phyloP scores from a whole-genome alignment of 2,113 vertebrate species.

The Labeo rohita region DNA sequence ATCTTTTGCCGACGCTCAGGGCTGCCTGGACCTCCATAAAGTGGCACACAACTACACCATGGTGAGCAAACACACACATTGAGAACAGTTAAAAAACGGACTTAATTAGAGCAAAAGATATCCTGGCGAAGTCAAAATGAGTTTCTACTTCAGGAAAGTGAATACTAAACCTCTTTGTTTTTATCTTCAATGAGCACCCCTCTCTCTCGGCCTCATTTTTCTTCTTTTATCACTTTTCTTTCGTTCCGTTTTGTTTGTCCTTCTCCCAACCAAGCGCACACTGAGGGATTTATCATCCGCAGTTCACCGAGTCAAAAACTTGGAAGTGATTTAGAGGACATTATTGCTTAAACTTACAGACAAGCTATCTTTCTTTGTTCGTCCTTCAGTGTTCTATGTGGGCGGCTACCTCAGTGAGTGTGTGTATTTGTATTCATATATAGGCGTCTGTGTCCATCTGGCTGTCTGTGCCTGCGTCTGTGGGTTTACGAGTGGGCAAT shows the following conservation, averaged over 20 bases:
- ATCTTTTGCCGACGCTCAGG: constrained; percentile 95
- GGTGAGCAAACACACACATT: constrained; percentile 77
- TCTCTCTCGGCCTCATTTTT: constrained; percentile 5
- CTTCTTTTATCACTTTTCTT: constrained; percentile 38
- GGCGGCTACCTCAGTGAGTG: neutral
- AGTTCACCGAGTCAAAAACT: constrained; percentile 29
- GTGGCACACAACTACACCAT: constrained; percentile 97
- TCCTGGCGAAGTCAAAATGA: neutral
- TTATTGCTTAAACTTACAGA: constrained; percentile 6
- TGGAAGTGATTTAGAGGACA: constrained; percentile 12
- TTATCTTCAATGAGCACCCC: neutral
- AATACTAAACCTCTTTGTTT: constrained; percentile 3
- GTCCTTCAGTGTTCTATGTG: neutral
- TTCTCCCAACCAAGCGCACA: neutral
- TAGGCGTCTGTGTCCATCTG: neutral
- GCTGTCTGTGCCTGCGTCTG: constrained; percentile 7
- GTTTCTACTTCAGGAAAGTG: constrained; percentile 2
- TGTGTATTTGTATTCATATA: constrained; percentile 3
- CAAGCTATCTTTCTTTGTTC: neutral
- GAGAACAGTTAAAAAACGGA: neutral
- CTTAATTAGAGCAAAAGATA: constrained; percentile 12
- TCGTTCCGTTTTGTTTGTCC: constrained; percentile 17
- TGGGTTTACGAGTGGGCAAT: constrained; percentile 8
- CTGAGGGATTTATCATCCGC: constrained; percentile 40
- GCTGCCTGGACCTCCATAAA: constrained; percentile 93